Conservation (phyloP, 2,888 invertebrate genomes). For the Podabrus alpinus region DNA sequence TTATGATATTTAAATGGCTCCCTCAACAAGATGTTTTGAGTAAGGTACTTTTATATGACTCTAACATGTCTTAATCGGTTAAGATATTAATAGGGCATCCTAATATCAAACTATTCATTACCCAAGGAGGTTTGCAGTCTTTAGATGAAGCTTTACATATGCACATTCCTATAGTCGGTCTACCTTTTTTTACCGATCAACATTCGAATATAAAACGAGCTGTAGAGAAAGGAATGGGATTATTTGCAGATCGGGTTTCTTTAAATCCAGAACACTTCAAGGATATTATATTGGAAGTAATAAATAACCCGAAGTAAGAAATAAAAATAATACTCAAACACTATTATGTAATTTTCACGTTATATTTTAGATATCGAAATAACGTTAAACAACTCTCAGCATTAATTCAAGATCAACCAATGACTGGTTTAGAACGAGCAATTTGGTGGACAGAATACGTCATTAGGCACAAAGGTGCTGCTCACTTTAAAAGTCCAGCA, state of each 20-base stretch:
- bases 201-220: neutral
- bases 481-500: neutral
- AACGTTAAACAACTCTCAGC: neutral
- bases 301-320: neutral
- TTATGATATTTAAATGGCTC: conserved; percentile 52
- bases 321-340: no score
- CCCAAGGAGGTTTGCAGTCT: conserved; percentile 17
- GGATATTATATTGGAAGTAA: neutral
- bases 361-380: neutral
- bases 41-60: conserved; percentile 28
- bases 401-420: neutral
- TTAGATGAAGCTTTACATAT: neutral
- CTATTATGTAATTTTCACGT: no score
- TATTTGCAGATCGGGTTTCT: neutral
- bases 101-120: neutral
- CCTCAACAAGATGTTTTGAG: conserved; percentile 53
- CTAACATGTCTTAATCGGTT: no score
- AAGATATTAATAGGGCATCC: neutral
- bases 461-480: neutral
- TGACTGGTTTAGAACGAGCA: neutral
- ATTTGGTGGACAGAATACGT: neutral
- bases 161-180: neutral
- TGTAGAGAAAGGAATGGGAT: neutral
- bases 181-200: neutral
- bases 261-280: neutral